These are phyloP conservation scores for Pandemis cinnamomeana DNA, from an alignment of 2,888 invertebrate species.

Conservation along the genomic window DNA sequence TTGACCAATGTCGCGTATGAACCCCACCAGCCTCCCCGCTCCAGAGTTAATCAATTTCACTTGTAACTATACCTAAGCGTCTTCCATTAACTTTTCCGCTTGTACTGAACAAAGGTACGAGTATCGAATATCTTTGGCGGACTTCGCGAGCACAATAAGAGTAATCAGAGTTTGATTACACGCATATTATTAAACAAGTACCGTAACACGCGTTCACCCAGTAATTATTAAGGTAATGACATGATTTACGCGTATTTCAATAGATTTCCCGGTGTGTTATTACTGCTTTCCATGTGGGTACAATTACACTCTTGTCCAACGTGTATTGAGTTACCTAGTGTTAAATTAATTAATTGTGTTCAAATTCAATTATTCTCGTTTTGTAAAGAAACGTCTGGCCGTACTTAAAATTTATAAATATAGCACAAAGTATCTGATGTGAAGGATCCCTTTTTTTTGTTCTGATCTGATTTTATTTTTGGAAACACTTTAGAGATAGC, in stretches of 20 bases:
- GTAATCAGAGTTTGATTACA: conserved; percentile 40
- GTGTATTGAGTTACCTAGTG: background rate
- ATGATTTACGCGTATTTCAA: background rate
- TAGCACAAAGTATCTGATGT: too few relatives aligned
- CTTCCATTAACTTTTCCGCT: conserved; percentile 54
- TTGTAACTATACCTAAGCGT: conserved; percentile 57
- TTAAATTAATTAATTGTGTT: background rate
- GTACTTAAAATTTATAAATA: too few relatives aligned
- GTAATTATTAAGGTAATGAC: background rate
- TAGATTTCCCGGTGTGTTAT: background rate
- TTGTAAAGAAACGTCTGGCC: too few relatives aligned
- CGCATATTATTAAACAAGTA: conserved; percentile 18
- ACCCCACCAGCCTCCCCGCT: conserved; percentile 39
- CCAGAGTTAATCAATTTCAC: conserved; percentile 66
- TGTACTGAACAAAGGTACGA: conserved; percentile 45
- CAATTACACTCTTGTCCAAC: background rate
- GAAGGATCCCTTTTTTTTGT: too few relatives aligned
- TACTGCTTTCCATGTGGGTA: background rate
- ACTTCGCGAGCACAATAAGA: conserved; percentile 39
- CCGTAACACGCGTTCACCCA: background rate
- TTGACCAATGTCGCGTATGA: conserved; percentile 69
- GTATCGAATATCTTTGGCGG: conserved; percentile 45
- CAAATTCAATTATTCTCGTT: too few relatives aligned
- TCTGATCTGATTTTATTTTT: too few relatives aligned
- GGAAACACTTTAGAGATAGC: too few relatives aligned